These are phyloP conservation scores for Physocephala rufipes DNA, from an alignment of 2,888 invertebrate species.

Conservation along the genomic window DNA sequence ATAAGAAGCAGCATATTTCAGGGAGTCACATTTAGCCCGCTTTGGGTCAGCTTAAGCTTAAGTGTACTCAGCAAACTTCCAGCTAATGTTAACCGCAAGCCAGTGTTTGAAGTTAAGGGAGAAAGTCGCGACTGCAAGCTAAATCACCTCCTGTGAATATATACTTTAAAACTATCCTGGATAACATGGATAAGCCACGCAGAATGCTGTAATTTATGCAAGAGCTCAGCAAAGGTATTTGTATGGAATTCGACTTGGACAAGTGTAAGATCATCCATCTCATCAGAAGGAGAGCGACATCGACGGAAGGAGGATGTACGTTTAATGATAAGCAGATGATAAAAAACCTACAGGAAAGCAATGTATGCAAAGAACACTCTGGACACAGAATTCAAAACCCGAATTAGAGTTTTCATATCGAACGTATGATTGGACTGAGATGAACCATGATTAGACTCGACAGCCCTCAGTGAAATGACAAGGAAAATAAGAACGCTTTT, in stretches of 20 bases:
- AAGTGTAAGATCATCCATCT: slow-evolving; percentile 6
- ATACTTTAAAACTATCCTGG: slow-evolving; percentile 13
- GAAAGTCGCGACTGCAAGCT: neutral
- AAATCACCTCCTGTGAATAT: slow-evolving; percentile 16
- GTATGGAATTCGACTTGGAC: slow-evolving; percentile 3
- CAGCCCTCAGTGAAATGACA: neutral
- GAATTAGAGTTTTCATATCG: neutral
- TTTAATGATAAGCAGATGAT: neutral
- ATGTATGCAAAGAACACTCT: slow-evolving; percentile 1
- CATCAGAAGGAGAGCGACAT: neutral
- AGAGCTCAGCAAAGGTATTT: neutral
- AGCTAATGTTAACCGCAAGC: neutral
- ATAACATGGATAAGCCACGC: neutral
- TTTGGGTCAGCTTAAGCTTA: slow-evolving; percentile 19
- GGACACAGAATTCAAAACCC: neutral
- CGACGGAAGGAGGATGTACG: neutral
- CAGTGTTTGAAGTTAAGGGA: slow-evolving; percentile 3
- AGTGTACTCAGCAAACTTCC: slow-evolving; percentile 16
- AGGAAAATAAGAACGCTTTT: neutral
- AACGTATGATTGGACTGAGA: slow-evolving; percentile 9
- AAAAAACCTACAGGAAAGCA: neutral
- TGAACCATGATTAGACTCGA: neutral
- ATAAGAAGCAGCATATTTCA: slow-evolving; percentile 24
- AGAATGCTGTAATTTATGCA: neutral
- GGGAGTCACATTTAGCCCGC: slow-evolving; percentile 19